These are phyloP conservation scores for Mesocricetus auratus DNA, from an alignment of 2,113 vertebrate genomes.

Conservation along the genomic window DNA sequence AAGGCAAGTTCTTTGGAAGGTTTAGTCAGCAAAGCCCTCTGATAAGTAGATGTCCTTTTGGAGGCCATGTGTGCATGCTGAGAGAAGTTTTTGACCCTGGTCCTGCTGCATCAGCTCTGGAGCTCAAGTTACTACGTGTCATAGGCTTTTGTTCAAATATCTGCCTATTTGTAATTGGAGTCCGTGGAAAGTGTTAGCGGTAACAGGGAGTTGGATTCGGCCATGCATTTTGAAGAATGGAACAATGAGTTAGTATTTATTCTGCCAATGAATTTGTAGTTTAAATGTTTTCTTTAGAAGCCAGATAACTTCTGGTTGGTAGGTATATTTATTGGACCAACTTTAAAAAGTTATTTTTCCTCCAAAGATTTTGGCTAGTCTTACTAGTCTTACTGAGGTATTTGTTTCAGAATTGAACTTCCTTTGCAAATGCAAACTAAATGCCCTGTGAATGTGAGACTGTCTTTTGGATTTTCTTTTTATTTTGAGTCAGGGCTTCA, in stretches of 20 bases:
- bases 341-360: conserved; percentile 36
- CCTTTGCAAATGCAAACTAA: conserved; percentile 23
- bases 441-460: not conserved
- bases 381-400: not conserved
- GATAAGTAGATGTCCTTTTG: conserved; percentile 45
- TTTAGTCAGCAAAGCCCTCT: not conserved
- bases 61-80: not conserved
- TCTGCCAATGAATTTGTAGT: conserved; percentile 47
- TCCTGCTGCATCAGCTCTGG: conserved; percentile 31
- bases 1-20: conserved; percentile 52
- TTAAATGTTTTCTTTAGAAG: conserved; percentile 61
- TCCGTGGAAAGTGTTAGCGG: conserved; percentile 71
- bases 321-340: conserved; percentile 29
- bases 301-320: conserved; percentile 52
- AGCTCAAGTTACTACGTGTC: conserved; percentile 69
- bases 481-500: not conserved
- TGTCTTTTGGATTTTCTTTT: not conserved
- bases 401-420: conserved; percentile 49
- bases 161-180: conserved; percentile 67
- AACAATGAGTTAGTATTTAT: conserved; percentile 60
- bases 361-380: conserved; percentile 15
- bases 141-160: conserved; percentile 79
- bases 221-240: conserved; percentile 59
- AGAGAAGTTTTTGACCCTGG: conserved; percentile 49
- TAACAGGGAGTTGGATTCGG: conserved; percentile 56